Evolutionary conservation across 2,797 vertebrate genomes (phyloP).

Genomic region (Peromyscus attwateri): DNA sequence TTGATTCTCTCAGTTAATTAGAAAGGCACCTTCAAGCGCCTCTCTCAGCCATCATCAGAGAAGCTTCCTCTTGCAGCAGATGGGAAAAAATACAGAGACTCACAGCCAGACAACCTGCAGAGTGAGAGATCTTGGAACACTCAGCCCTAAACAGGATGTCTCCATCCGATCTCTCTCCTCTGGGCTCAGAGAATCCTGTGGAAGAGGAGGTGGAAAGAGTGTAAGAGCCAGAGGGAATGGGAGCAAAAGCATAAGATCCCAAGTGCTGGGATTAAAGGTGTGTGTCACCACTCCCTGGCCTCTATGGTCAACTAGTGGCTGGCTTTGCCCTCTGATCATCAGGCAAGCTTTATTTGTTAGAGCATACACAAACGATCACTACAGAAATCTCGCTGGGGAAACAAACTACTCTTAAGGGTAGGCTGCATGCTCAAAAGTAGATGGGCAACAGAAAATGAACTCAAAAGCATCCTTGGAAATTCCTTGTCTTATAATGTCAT

Average conservation of each 20-base stretch:
- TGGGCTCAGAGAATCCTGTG: neutral
- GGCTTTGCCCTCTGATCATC: too few species aligned
- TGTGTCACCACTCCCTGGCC: too few species aligned
- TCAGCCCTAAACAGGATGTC: too few species aligned
- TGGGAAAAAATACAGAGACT: neutral
- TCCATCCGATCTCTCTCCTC: too few species aligned
- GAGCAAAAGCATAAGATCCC: too few species aligned
- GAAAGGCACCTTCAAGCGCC: conserved; percentile 33
- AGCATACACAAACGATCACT: too few species aligned
- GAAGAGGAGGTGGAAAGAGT: neutral
- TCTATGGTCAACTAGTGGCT: too few species aligned
- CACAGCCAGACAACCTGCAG: neutral
- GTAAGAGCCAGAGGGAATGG: neutral
- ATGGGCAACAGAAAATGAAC: neutral
- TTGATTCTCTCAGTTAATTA: conserved; percentile 74
- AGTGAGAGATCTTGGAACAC: neutral
- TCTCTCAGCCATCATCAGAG: neutral
- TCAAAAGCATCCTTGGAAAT: neutral
- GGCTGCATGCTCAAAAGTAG: neutral
- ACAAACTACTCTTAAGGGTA: neutral
- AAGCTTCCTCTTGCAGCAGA: neutral
- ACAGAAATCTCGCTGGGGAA: neutral
- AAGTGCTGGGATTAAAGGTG: too few species aligned
- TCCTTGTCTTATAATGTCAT: neutral
- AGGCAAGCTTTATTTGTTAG: too few species aligned